Evolutionary conservation across 1,140 invertebrate species (phyloP), one percentile per base, ranked within the genome.

Genomic region (Bombus soroeensis): DNA sequence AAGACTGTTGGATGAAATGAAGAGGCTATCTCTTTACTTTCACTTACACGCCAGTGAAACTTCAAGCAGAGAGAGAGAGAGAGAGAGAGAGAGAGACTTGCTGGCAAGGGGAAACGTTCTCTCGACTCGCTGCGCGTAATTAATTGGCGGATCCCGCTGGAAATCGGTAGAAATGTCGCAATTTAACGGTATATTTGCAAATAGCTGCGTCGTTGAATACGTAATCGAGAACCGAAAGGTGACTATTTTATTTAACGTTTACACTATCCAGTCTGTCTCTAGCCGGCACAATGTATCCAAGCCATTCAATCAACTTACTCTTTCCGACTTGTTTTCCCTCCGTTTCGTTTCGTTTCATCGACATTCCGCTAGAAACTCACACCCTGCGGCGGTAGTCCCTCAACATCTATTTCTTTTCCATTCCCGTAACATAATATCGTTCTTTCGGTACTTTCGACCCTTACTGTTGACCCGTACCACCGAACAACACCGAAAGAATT

Each of bases 11-110:
- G 2, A n/a, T 22, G 41, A 34, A 75, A 64, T 75, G 39, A 32
- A 66, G 71, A 13, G 57, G 59, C 15, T 39, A 22, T 74, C 15
- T 81, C 71, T 81, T 81, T 22, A 53, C 47, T 53, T 22, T 22
- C 47, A 72, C 39, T 81, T 57, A 12, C 28, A n/a, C 13, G 6
- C 3, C 22, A 9, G 22, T 3, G 39, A 3, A n/a, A n/a, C 25
- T 28, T 72, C 39, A 41, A 72, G 39, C 37, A 71, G 1, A 71
- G 37, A 66, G 2, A 66, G 59, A 62, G 25, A n/a, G 25, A 59
- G 57, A 28, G 2, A 59, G 3, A 59, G 43, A 18, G 47, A 47
- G 15, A 12, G 59, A 4, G 13, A 13, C 10, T 28, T 5, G 37
- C 22, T 1, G 0, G 18, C 18, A 13, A 62, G 37, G 0, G 18